A percentile compares a stretch with the other conserved stretches of the same genome.
Evolutionary conservation across 1,140 invertebrate genomes (phyloP).

Genomic region (Eufriesea mexicana): DNA sequence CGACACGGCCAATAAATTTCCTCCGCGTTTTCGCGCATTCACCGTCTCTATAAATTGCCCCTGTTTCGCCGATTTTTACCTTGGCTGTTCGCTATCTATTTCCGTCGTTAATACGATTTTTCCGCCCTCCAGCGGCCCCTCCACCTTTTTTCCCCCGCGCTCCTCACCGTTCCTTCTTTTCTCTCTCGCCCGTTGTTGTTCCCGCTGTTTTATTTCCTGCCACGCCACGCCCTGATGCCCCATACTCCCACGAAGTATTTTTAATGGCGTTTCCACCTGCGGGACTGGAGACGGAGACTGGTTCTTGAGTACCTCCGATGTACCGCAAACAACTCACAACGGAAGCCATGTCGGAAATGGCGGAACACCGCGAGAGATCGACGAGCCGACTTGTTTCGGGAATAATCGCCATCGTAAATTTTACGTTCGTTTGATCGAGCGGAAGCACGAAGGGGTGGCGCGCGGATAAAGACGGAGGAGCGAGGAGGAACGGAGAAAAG

Average conservation of each 20-base stretch:
- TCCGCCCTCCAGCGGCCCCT: background rate
- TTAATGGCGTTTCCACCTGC: conserved; percentile 46
- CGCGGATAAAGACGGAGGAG: background rate
- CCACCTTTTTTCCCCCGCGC: too few species aligned
- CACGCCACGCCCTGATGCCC: conserved; percentile 22
- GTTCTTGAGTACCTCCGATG: conserved; percentile 12
- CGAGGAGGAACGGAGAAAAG: background rate
- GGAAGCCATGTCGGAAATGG: conserved; percentile 3
- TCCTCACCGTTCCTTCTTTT: too few species aligned
- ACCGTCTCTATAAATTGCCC: conserved; percentile 22
- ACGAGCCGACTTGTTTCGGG: background rate
- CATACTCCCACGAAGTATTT: conserved; percentile 24
- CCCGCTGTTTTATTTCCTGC: conserved; percentile 13
- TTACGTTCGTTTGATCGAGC: background rate
- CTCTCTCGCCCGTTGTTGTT: background rate
- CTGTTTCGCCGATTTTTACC: conserved; percentile 28
- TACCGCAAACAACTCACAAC: conserved; percentile 18
- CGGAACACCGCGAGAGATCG: background rate
- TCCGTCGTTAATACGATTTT: conserved; percentile 46
- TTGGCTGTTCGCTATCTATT: conserved; percentile 20
- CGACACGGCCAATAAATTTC: conserved; percentile 18
- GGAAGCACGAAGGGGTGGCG: background rate
- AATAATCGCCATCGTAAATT: conserved; percentile 7
- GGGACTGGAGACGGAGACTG: conserved; percentile 8
- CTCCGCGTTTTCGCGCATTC: conserved; percentile 19